These are phyloP conservation scores for Scophthalmus maximus DNA, from an alignment of 2,113 vertebrate species.

Conservation along the genomic window DNA sequence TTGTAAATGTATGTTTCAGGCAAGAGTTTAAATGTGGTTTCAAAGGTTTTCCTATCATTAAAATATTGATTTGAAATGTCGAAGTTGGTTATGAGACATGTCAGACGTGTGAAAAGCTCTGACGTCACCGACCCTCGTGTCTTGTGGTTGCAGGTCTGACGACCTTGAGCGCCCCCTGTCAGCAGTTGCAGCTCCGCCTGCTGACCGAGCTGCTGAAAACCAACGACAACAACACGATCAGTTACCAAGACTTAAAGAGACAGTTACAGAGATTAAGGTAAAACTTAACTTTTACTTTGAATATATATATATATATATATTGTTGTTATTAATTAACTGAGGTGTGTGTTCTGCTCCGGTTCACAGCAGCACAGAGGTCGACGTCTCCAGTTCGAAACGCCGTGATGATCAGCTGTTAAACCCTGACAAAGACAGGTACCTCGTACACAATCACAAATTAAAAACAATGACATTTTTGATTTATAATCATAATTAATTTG, in stretches of 20 bases:
- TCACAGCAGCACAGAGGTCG: not conserved
- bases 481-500: too few relatives aligned
- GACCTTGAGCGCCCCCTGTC: conserved; percentile 42
- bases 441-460: too few relatives aligned
- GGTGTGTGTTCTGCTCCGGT: too few relatives aligned
- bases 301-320: too few relatives aligned
- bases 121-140: not conserved
- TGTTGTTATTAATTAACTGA: too few relatives aligned
- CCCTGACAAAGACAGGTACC: conserved; percentile 16
- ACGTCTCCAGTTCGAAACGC: fast-evolving
- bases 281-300: not conserved
- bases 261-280: conserved; percentile 38
- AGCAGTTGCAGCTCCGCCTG: conserved; percentile 36
- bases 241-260: conserved; percentile 30
- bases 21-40: too few relatives aligned
- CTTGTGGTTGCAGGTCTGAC: conserved; percentile 37
- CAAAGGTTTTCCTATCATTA: too few relatives aligned
- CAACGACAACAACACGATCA: not conserved
- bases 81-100: too few relatives aligned
- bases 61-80: too few relatives aligned
- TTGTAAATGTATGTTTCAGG: too few relatives aligned
- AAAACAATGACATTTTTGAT: too few relatives aligned
- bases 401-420: not conserved
- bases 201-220: conserved; percentile 41
- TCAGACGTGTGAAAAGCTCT: not conserved